phyloP scores from a whole-genome alignment of 2,888 invertebrate genomes.

The Scaptomyza cyrtandrae region DNA sequence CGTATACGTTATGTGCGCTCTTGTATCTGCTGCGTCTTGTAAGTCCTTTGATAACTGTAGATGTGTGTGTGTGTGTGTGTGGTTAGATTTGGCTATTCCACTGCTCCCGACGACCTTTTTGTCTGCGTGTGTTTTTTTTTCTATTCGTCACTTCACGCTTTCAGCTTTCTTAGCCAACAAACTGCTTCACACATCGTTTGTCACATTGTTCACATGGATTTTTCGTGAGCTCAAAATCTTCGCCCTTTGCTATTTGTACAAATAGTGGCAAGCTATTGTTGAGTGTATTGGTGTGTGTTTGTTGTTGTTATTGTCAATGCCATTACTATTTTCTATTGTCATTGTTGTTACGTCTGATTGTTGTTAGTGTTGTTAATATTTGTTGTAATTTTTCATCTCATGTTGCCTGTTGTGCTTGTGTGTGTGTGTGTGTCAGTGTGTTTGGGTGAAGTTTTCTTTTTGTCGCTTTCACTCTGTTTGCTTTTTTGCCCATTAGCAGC shows the following conservation, averaged over 20 bases:
- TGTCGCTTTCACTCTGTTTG: constrained; percentile 23
- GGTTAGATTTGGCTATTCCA: constrained; percentile 58
- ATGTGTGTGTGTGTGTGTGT: constrained; percentile 50
- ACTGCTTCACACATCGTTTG: constrained; percentile 77
- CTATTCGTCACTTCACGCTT: constrained; percentile 56
- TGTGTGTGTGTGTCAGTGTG: not conserved
- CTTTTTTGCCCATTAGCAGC: constrained; percentile 73
- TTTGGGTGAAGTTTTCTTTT: constrained; percentile 32
- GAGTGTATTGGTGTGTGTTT: constrained; percentile 36
- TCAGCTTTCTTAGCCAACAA: constrained; percentile 47
- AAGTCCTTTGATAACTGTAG: constrained; percentile 56
- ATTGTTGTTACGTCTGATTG: constrained; percentile 66
- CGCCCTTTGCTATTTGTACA: constrained; percentile 44
- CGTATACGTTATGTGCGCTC: constrained; percentile 68
- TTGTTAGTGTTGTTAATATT: constrained; percentile 60
- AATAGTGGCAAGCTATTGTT: constrained; percentile 53
- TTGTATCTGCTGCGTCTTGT: constrained; percentile 34
- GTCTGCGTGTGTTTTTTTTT: too few relatives aligned
- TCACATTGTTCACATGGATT: constrained; percentile 73
- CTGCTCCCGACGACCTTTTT: too few relatives aligned
- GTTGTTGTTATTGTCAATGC: constrained; percentile 23
- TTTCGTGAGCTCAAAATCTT: constrained; percentile 57
- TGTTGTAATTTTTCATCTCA: constrained; percentile 76
- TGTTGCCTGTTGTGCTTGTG: constrained; percentile 34
- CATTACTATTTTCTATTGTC: constrained; percentile 51